A percentile compares a stretch with the other conserved stretches of the same genome.
Conservation (phyloP, 1,140 invertebrate species). For the Chionoecetes opilio region DNA sequence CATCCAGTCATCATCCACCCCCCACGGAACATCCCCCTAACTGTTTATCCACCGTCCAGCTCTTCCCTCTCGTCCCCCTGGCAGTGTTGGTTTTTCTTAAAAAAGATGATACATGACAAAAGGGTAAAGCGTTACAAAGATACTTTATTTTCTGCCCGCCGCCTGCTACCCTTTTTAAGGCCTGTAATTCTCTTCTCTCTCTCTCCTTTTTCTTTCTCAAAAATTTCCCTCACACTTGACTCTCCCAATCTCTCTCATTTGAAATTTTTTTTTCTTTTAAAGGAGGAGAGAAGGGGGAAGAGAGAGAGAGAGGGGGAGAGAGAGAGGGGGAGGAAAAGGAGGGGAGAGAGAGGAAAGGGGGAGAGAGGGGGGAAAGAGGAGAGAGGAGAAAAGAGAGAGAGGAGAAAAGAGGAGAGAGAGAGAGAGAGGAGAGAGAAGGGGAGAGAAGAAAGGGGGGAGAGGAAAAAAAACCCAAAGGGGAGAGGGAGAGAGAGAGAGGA, state of each 20-base stretch:
- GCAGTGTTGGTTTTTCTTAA: neutral
- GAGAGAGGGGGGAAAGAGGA: too few relatives aligned
- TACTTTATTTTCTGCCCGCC: neutral
- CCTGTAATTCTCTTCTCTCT: neutral
- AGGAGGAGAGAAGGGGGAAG: neutral
- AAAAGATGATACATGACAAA: neutral
- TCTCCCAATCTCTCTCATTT: neutral
- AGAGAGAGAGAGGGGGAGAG: too few relatives aligned
- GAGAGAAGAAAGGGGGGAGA: too few relatives aligned
- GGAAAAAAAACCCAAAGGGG: too few relatives aligned
- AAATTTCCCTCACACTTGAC: neutral
- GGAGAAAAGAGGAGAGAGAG: neutral
- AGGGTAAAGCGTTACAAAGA: constrained; percentile 19
- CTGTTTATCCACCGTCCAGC: neutral
- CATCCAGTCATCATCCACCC: neutral
- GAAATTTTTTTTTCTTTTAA: neutral
- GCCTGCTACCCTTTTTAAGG: neutral
- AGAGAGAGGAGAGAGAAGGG: neutral
- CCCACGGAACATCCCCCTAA: neutral
- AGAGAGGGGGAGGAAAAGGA: too few relatives aligned
- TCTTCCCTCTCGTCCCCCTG: neutral
- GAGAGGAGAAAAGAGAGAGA: too few relatives aligned
- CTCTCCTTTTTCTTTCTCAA: neutral
- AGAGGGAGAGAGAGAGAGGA: too few relatives aligned
- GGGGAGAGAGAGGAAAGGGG: too few relatives aligned